These are phyloP conservation scores for Cerastis rubricosa DNA, from an alignment of 2,888 invertebrate genomes.

Conservation along the genomic window DNA sequence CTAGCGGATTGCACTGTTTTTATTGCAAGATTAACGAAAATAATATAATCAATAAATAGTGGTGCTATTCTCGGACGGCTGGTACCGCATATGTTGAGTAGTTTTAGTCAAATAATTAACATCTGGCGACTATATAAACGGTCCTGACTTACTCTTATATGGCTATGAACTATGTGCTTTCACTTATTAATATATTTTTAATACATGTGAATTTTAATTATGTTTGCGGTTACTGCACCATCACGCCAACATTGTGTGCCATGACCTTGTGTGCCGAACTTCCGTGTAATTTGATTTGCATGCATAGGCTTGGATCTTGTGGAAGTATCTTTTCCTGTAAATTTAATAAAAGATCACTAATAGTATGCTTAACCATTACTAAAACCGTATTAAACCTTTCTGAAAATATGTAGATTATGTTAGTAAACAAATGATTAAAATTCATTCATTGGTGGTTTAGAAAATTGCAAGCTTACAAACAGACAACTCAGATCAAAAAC, in stretches of 20 bases:
- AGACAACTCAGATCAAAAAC: not conserved
- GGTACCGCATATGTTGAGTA: not conserved
- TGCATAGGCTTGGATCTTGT: not conserved
- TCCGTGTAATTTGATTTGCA: not conserved
- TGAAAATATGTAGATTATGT: not conserved
- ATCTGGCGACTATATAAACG: not conserved
- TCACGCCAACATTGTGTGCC: not conserved
- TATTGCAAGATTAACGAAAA: constrained; percentile 27
- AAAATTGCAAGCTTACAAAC: not conserved
- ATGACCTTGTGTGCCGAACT: not conserved
- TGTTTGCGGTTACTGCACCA: not conserved
- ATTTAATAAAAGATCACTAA: not conserved
- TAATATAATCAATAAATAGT: constrained; percentile 21
- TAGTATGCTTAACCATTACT: not conserved
- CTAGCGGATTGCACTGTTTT: constrained; percentile 18
- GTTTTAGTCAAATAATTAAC: not conserved
- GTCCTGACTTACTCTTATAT: not conserved
- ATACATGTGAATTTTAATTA: not conserved
- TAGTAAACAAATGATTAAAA: not conserved
- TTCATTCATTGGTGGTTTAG: not conserved
- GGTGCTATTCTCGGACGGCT: not conserved
- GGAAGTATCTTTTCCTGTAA: not conserved
- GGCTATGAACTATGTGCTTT: not conserved
- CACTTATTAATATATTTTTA: not conserved
- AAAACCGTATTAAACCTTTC: not conserved